Evolutionary conservation across 2,797 vertebrate species (phyloP).

Genomic region (Channallabes apus): DNA sequence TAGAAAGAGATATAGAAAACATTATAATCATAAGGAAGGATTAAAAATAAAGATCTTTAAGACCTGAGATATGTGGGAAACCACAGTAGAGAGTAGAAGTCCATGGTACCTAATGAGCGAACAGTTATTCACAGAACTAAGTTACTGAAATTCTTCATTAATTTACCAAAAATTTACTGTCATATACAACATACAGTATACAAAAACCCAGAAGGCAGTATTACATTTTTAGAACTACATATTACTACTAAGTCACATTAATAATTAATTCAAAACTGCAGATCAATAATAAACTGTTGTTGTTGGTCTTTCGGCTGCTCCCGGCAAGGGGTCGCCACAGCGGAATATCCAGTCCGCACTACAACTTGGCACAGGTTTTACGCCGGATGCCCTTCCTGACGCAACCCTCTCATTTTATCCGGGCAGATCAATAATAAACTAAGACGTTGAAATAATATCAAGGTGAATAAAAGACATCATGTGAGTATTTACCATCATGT

Average conservation of each 20-base stretch:
- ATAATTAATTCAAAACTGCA: neutral
- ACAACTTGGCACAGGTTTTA: too few relatives aligned
- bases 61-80: constrained; percentile 10
- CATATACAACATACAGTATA: neutral
- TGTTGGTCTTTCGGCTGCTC: too few relatives aligned
- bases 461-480: neutral
- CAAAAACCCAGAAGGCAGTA: neutral
- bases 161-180: neutral
- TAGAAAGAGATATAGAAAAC: constrained; percentile 48
- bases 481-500: neutral
- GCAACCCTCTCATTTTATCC: too few relatives aligned
- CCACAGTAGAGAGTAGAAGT: neutral
- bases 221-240: neutral
- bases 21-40: constrained; percentile 28
- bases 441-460: neutral
- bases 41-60: neutral
- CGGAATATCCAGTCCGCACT: too few relatives aligned
- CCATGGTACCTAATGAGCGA: constrained; percentile 22
- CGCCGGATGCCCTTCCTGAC: too few relatives aligned
- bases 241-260: neutral
- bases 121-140: constrained; percentile 1
- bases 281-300: too few relatives aligned
- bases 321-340: too few relatives aligned
- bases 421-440: too few relatives aligned
- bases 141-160: constrained; percentile 2